Percentiles rank a stretch among this genome's conserved stretches.
phyloP scores from a whole-genome alignment of 2,797 vertebrate species.

The Staurois parvus region DNA sequence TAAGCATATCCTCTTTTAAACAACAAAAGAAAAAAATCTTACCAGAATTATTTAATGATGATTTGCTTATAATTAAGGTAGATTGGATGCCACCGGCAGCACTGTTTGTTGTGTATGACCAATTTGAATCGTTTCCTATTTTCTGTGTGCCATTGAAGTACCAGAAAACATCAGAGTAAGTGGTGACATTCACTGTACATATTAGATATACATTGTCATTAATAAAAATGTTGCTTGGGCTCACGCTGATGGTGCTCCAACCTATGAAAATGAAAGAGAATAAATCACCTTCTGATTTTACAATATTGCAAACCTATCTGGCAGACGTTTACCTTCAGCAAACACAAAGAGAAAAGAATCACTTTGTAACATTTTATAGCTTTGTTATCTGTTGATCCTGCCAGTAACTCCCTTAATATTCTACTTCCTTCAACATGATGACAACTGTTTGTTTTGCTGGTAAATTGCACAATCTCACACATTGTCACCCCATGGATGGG shows the following conservation, averaged over 20 bases:
- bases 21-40: not conserved
- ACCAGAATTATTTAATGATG: not conserved
- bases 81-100: not conserved
- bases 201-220: not conserved
- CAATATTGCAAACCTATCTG: no score
- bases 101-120: not conserved
- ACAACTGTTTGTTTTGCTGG: no score
- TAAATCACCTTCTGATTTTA: not conserved
- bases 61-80: not conserved
- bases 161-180: slow-evolving; percentile 3
- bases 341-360: no score
- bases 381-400: no score
- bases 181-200: not conserved
- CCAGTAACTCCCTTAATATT: no score
- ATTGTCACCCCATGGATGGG: no score
- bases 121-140: not conserved
- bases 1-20: not conserved
- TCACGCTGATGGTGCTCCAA: not conserved
- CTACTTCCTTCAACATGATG: no score
- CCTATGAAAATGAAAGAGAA: not conserved
- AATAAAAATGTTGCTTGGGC: not conserved
- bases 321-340: no score
- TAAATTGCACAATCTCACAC: no score
- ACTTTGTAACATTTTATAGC: no score
- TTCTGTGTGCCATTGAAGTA: not conserved